A percentile compares a stretch with the other conserved stretches of the same genome.
These are phyloP conservation scores for Chrysochloris asiatica DNA, from an alignment of 2,113 vertebrate species.

Conservation along the genomic window DNA sequence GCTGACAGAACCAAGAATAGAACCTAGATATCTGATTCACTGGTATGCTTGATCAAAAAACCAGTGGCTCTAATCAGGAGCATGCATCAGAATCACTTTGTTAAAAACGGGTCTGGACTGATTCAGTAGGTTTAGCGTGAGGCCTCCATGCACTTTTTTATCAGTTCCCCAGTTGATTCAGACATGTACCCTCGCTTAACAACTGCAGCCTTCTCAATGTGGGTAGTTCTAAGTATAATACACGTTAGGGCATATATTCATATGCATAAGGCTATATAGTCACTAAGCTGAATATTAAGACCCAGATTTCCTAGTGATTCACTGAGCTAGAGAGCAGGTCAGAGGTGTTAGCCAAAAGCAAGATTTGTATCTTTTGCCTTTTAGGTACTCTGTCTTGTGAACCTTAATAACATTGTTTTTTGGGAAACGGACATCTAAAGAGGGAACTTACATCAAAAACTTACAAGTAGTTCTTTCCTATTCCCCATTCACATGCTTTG, in stretches of 20 bases:
- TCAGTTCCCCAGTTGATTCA: not conserved
- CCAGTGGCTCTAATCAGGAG: not conserved
- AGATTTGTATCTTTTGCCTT: not conserved
- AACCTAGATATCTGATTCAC: not conserved
- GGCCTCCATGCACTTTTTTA: not conserved
- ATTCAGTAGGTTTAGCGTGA: not conserved
- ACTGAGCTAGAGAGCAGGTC: not conserved
- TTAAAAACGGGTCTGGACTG: not conserved
- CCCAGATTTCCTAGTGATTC: not conserved
- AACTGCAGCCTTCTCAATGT: not conserved
- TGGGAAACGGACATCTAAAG: not conserved
- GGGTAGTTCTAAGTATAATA: not conserved
- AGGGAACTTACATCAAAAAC: not conserved
- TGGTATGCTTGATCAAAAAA: not conserved
- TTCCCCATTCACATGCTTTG: not conserved
- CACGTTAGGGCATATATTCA: not conserved
- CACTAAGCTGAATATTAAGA: not conserved
- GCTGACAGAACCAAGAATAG: not conserved
- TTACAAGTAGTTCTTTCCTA: not conserved
- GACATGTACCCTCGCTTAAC: not conserved
- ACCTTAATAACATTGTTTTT: not conserved
- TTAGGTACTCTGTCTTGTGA: not conserved
- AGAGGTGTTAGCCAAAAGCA: not conserved
- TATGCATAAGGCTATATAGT: not conserved
- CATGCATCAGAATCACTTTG: not conserved